Evolutionary conservation across 2,888 invertebrate species (phyloP), one percentile per base, ranked within the genome.

Genomic region (Steinernema carpocapsae): DNA sequence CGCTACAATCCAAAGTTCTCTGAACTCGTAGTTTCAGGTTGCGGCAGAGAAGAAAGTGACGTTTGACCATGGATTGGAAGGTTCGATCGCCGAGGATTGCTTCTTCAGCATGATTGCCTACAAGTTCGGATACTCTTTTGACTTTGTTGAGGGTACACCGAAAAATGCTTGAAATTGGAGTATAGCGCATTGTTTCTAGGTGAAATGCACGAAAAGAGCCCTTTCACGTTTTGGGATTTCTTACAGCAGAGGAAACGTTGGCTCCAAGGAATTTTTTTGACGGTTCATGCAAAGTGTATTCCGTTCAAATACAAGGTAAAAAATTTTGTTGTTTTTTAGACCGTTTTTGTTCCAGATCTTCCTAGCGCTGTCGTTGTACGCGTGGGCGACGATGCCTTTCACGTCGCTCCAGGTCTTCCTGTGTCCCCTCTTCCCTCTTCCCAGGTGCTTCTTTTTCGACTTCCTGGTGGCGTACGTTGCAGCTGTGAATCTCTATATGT

Each of bases 131-230:
- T 96, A 93, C 88, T 91, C 93, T 24, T 97, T 97, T 89, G 94
- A 94, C 88, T 97, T 96, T 89, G 92, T 97, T 80, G 96, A 97
- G 88, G 96, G 83, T 82, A 52, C 10, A 10, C 10, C 17, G 72
- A 14, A 26, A 37, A 10, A 26, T 43, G 14, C 7, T 43, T 43
- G 7, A 43, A 7, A 10, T 14, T 48, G 10, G 17, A 26, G 14
- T 37, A 64, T 7, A 32, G 4, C 42, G 42, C 32, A 72, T 43
- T 76, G 6, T 3, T 48, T 76, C 51, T 71, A 85, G 84, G 97
- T 71, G 97, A 97, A 90, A 96, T 97, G 96, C 95, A 95, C 93
- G 97, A 97, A 88, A 96, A 97, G 88, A 94, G 94, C 6, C 96
- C 97, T 1, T 97, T 97, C 88, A 94, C 94, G 0, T 89, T 97